Base-by-base conservation (phyloP, 2,113 vertebrate species). In the Elgaria multicarinata region DNA sequence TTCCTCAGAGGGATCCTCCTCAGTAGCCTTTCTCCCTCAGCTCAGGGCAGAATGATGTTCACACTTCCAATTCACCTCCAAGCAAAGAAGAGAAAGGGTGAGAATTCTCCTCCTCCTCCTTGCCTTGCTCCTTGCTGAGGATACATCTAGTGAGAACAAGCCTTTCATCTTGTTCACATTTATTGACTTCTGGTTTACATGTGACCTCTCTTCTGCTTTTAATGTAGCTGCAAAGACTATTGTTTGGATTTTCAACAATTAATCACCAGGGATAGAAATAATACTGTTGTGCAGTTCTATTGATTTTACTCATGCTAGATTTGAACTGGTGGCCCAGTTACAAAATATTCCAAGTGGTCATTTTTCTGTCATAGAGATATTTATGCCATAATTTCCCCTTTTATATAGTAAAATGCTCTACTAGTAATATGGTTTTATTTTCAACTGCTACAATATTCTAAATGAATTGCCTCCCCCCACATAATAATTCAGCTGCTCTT, bases 271-370 rank as follows among this genome's bases (percentile, higher is more conserved):
- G 18, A 66, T 3, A 5, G 42, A 90, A 33, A 14, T 76, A 72
- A 50, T 76, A 22, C 31, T 75, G 53, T 53, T 92, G 72, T 50
- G 46, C 81, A 77, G 22, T 53, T 46, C 16, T 74, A 87, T 62
- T 86, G 14, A 78, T 91, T 92, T 91, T 85, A 75, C 39, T 90
- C 6, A 28, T 85, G 20, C 72, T 83, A 39, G 69, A 76, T 83
- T 90, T 87, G n/a, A 69, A 83, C 39, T 46, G 24, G 58, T 83
- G 62, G 6, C 71, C 71, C 76, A 50, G 28, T 31, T 9, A 85
- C 24, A 80, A 89, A 83, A 77, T 4, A 7, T 42, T 39, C 28
- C 46, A 55, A 28, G 46, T 26, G 36, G 72, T 88, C 86, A 33
- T 93, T 93, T 93, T 20, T 3, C 33, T 83, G 8, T 78, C 18